Evolutionary conservation across 1,140 invertebrate genomes (phyloP), one percentile per base, ranked within the genome.

Genomic region (Lepidurus apus): DNA sequence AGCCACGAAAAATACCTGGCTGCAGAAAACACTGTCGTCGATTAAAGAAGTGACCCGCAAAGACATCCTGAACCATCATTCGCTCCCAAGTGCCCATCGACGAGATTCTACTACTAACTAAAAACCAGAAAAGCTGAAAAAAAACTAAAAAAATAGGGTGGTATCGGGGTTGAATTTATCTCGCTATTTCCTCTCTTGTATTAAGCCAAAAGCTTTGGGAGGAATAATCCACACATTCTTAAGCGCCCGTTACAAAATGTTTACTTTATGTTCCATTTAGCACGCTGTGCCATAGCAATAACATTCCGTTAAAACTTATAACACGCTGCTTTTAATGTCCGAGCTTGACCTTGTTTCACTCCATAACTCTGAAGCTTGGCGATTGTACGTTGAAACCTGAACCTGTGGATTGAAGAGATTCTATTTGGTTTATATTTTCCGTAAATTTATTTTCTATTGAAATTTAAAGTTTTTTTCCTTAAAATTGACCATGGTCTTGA

Each of bases 1-100:
- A 84, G 88, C 91, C 1, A 90, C 91, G 0, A 89, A 91, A 84
- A 89, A 87, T 79, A 91, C 91, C 1, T 97, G 95, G 96, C 88
- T 97, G 13, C 93, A 93, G 75, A 96, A 96, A 86, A 97, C 95
- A 0, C 86, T 95, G 80, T 91, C 87, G 73, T 90, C 90, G 3
- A 89, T 92, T 75, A 89, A 90, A 83, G 91, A 92, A 83, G 92
- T 47, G 26, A 77, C 76, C 45, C 44, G 44, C 17, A 77, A 77
- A 65, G 53, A 65, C 53, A 65, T 65, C 53, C 21, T 65, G 53
- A 65, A 65, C 53, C 53, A 21, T 65, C 53, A 65, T 65, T 65
- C 53, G 13, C 53, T 65, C 13, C 53, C 17, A n/a, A 21, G 53
- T 21, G 21, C 53, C 2, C 53, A 65, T 9, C 17, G 53, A 7